These are phyloP conservation scores for Phyllotreta striolata DNA, from an alignment of 2,888 invertebrate species.

Conservation along the genomic window DNA sequence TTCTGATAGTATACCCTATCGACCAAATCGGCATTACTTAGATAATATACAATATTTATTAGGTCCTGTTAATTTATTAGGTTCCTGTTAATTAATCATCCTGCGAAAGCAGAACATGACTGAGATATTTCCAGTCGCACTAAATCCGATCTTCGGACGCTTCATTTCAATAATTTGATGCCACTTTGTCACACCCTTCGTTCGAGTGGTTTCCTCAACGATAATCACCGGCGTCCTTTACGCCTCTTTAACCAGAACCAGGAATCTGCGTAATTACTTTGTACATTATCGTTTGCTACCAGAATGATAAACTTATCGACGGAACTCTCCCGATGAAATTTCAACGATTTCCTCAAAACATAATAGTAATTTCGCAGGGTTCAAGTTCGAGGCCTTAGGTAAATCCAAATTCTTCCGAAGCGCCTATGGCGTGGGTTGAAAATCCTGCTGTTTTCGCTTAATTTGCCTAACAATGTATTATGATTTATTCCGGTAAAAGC, in stretches of 20 bases:
- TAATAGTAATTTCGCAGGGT: no score
- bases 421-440: neutral
- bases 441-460: constrained; percentile 15
- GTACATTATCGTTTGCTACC: no score
- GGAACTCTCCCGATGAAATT: no score
- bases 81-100: neutral
- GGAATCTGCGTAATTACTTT: no score
- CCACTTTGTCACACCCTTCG: constrained; percentile 14
- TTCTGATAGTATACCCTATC: neutral
- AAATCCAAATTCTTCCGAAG: neutral
- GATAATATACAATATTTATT: neutral
- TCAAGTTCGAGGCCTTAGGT: no score
- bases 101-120: constrained; percentile 3
- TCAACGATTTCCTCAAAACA: no score
- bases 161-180: neutral
- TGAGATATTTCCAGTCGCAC: neutral
- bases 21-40: neutral
- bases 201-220: constrained; percentile 14
- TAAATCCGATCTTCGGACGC: constrained; percentile 11
- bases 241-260: no score
- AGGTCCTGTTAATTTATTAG: neutral
- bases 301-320: no score
- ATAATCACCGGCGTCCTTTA: neutral
- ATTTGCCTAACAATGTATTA: constrained; percentile 28
- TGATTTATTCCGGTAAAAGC: constrained; percentile 20